Evolutionary conservation across 2,113 vertebrate genomes (phyloP), one percentile per base, ranked within the genome.

Genomic region (Grammomys dolichurus): DNA sequence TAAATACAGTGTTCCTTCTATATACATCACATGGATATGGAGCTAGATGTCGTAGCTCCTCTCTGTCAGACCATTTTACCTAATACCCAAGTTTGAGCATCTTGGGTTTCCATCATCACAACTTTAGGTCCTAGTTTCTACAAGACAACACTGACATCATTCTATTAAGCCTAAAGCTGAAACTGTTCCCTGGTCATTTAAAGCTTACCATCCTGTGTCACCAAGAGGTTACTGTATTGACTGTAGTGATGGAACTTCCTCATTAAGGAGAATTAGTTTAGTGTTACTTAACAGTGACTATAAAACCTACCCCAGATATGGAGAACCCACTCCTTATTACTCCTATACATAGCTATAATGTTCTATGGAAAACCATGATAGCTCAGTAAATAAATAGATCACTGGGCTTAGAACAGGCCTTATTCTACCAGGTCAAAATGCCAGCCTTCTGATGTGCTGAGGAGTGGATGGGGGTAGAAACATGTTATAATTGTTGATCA

Each of bases 261-360:
- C 60, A n/a, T 48, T n/a, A 90, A 80, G 22, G 17, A 87, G 87
- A 95, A 77, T 77, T 60, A 90, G 60, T 36, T 95, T 60, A 63
- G 46, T 60, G 48, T 65, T 58, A 78, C 31, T 76, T 36, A 90
- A 14, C 0, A 7, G 84, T 88, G 67, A 80, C n/a, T 81, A 78
- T 54, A 84, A 80, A 54, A 33, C 78, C 56, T 36, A n/a, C 77
- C 22, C 81, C 72, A 63, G 67, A 40, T 54, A n/a, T 67, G 69
- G 13, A 67, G 67, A 86, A 51, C 58, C 65, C 40, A n/a, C 14
- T 60, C 70, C 46, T 63, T 65, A 75, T 54, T 13, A 56, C 11
- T 36, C 22, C 40, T 65, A 28, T 10, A 19, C 17, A 26, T 20
- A 60, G 2, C 88, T 40, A 26, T 19, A 36, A 26, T 9, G 63